Base-by-base conservation (phyloP, 2,113 vertebrate genomes). In the Coturnix japonica region DNA sequence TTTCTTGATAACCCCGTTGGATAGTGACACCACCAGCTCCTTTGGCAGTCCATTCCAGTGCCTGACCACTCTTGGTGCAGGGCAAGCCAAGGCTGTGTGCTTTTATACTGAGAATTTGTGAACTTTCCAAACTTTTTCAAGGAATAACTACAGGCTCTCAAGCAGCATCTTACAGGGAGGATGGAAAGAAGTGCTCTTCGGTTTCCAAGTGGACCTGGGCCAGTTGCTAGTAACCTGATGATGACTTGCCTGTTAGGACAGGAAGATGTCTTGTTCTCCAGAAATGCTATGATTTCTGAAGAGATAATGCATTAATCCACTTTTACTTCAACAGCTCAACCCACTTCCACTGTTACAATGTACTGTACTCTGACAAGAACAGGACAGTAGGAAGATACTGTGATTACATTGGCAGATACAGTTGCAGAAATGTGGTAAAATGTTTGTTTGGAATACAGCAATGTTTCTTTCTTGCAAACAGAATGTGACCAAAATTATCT, bases 391-490 rank as follows among this genome's bases (percentile, higher is more conserved):
- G 31, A n/a, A 25, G 9, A 26, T 11, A 28, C 59, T 67, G 44
- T 1, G 0, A 46, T 73, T 44, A 54, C 19, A 7, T 7, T 60
- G 51, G 33, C n/a, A 72, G 28, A 23, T 10, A 6, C 11, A 77
- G 16, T 51, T 43, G 20, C 3, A 3, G 37, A 72, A 60, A 21
- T 16, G 19, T 2, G 23, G 46, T 17, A 31, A 15, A 2, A 0
- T 0, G 1, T 43, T 76, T 1, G 4, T 30, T 90, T 30, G 15
- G 23, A 30, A 28, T 28, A 28, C 7, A 37, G 12, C 14, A 16
- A 18, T 63, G 41, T 19, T 13, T 35, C 21, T 56, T 46, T 47
- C 72, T 59, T 57, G 31, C 8, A 37, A 51, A 44, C 31, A 28
- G 35, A 49, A 57, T 30, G 9, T 59, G 65, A 23, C 44, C 18